Evolutionary conservation across 1,140 invertebrate species (phyloP), one percentile per base, ranked within the genome.

Genomic region (Papilio dardanus): DNA sequence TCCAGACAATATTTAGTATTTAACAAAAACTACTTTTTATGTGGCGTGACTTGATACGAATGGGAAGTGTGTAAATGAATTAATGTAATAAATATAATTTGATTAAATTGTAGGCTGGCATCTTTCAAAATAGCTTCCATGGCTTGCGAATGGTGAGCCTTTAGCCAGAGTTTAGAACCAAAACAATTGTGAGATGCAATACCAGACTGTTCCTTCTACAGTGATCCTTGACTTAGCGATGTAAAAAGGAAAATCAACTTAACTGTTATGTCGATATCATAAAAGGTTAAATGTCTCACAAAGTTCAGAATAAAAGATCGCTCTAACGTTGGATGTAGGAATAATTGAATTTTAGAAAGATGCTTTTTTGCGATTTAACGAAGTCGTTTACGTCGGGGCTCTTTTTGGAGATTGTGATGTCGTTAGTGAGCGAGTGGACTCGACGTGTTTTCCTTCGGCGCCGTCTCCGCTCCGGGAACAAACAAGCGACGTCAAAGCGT

Each of bases 401-500:
- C 33, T 37, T 66, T 66, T 33, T 62, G 54, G 31, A 10, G 65
- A 66, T 33, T 66, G 28, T 66, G 65, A 66, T 66, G 28, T 66
- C 30, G 65, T 40, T 69, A 40, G 67, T n/a, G 67, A 40, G 67
- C 35, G 33, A 69, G 67, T 69, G 67, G 67, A 69, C 67, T 24
- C 10, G 16, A 69, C 35, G 30, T 74, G 50, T 74, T 71, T 79
- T 79, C n/a, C 75, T 71, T 62, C 65, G 62, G 66, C 67, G 79
- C 71, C 37, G 78, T 71, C 74, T 80, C 77, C 58, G 79, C 76
- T 78, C 71, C 46, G 76, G 69, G 80, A 83, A 77, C 71, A 88
- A 84, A 87, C 83, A 85, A 86, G 84, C 83, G 83, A 84, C 81
- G 85, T 86, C 82, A 82, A 85, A 84, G 82, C 83, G 82, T 90